Evolutionary conservation across 2,888 invertebrate genomes (phyloP).

Genomic region (Isotomurus palustris): DNA sequence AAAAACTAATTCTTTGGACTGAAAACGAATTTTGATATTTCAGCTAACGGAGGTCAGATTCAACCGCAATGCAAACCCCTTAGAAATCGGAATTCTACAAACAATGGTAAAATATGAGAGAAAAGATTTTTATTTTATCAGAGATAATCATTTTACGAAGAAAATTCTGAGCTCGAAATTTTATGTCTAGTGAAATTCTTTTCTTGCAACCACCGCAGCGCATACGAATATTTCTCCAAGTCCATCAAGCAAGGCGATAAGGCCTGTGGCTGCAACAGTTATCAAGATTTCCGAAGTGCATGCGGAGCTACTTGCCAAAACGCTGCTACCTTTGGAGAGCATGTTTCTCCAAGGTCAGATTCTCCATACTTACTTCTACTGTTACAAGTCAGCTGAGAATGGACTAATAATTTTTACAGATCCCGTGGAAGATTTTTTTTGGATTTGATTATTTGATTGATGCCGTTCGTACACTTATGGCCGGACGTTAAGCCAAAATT

Average conservation of each 20-base stretch:
- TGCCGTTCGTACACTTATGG: too few relatives aligned
- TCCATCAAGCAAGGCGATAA: constrained; percentile 13
- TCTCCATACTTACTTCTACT: too few relatives aligned
- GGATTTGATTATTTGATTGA: too few relatives aligned
- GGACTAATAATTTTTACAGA: too few relatives aligned
- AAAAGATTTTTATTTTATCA: too few relatives aligned
- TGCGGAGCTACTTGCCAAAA: constrained; percentile 16
- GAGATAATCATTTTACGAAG: too few relatives aligned
- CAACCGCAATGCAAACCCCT: constrained; percentile 14
- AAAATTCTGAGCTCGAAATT: too few relatives aligned
- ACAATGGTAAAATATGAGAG: too few relatives aligned
- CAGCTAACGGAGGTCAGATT: constrained; percentile 26
- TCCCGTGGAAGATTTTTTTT: constrained; percentile 28
- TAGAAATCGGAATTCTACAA: not conserved
- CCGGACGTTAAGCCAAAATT: too few relatives aligned
- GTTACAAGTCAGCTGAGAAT: too few relatives aligned
- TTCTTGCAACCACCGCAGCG: constrained; percentile 17
- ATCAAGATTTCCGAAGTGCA: constrained; percentile 20
- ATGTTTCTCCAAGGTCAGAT: constrained; percentile 21
- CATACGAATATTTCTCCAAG: constrained; percentile 23
- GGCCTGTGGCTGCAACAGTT: constrained; percentile 23
- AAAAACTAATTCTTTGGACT: too few relatives aligned
- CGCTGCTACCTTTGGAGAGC: constrained; percentile 21
- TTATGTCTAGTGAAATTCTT: not conserved
- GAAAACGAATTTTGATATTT: not conserved